These are phyloP conservation scores for Campylomormyrus numenius DNA, from an alignment of 2,113 vertebrate genomes.

Conservation along the genomic window DNA sequence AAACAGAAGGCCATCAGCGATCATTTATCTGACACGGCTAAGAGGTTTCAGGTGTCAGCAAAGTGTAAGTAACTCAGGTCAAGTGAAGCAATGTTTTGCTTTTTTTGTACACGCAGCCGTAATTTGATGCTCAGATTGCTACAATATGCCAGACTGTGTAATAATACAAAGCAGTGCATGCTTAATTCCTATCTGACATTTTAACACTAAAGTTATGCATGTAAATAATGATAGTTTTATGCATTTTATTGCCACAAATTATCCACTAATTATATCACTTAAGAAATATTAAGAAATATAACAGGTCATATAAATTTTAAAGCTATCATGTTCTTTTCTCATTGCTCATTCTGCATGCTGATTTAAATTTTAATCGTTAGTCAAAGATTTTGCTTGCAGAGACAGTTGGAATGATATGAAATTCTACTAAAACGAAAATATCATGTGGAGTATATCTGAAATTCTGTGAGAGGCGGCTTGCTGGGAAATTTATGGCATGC, in stretches of 20 bases:
- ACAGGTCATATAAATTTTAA: neutral
- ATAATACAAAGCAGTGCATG: neutral
- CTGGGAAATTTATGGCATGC: neutral
- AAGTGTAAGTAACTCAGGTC: slow-evolving; percentile 19
- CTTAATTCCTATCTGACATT: neutral
- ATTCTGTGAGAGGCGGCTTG: neutral
- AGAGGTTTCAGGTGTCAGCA: slow-evolving; percentile 26
- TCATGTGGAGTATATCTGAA: neutral
- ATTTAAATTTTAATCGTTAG: neutral
- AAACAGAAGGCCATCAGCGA: neutral
- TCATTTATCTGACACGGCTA: slow-evolving; percentile 14
- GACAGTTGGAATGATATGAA: neutral
- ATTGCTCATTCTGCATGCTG: neutral
- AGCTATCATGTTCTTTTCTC: neutral
- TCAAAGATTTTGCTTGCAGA: neutral
- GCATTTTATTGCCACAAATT: neutral
- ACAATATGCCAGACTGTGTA: slow-evolving; percentile 10
- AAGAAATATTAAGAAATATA: neutral
- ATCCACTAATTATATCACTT: neutral
- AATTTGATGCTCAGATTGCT: neutral
- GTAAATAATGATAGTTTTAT: neutral
- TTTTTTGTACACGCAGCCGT: slow-evolving; percentile 12
- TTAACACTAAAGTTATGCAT: neutral
- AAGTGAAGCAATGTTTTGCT: slow-evolving; percentile 16
- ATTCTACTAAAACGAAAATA: neutral